Evolutionary conservation across 2,797 vertebrate genomes (phyloP), one percentile per base, ranked within the genome.

Genomic region (Rhodeus uyekii): DNA sequence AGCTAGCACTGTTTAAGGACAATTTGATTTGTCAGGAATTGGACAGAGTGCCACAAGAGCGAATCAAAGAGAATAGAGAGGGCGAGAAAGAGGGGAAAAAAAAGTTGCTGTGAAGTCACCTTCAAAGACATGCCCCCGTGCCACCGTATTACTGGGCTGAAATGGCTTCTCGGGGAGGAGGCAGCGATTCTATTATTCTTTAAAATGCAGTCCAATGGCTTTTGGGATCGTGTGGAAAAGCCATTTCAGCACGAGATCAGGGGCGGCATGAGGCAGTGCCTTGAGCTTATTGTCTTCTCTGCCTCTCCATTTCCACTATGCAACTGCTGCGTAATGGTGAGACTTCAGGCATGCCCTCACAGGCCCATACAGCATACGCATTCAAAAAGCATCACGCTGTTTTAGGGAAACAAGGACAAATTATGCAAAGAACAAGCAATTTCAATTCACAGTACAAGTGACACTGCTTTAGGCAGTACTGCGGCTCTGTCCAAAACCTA

Each of bases 281-380:
- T 90, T 91, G 89, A 93, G 93, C 91, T 88, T 90, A 93, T 92
- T 93, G 91, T 93, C 92, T 93, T 92, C 93, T 93, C 91, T 92
- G 91, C 90, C 89, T 93, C 93, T 94, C 91, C 92, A 93, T 93
- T 94, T 94, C 93, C 91, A 93, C 89, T 90, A 91, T 91, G 92
- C 92, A 92, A 90, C 93, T 89, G 90, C 91, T 92, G 90, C 92
- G 92, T 94, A 94, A 95, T 93, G 90, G 92, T 89, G 90, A 92
- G 91, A 90, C 89, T 94, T 95, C 91, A 88, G 88, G 86, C 89
- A 85, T 95, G 95, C 95, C 95, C 96, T 92, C 91, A 84, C 85
- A 93, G 95, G 91, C 93, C 96, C 96, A 95, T 94, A 93, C 90
- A 94, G 95, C 73, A 44, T 93, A 92, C 90, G 90, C 90, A 69